Evolutionary conservation across 2,113 vertebrate genomes (phyloP).

Genomic region (Myxocyprinus asiaticus): DNA sequence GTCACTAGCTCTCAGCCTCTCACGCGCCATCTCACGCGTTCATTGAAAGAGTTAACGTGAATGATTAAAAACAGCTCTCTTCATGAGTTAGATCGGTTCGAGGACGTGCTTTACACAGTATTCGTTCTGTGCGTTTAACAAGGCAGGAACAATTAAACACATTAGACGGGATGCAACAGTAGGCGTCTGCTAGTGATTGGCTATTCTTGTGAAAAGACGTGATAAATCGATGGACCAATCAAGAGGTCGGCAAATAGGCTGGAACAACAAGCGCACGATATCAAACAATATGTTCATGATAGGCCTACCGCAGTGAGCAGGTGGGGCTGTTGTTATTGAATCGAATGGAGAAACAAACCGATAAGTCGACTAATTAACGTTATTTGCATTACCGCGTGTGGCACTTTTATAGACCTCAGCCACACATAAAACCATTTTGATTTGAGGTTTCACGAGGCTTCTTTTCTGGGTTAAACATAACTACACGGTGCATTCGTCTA

Average conservation of each 20-base stretch:
- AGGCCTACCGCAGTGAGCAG: slow-evolving; percentile 15
- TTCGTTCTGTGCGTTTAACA: neutral
- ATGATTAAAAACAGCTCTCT: neutral
- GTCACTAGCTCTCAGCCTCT: slow-evolving; percentile 51
- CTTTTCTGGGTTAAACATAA: too few species aligned
- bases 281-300: slow-evolving; percentile 21
- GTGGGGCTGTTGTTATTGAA: neutral
- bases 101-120: neutral
- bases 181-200: slow-evolving; percentile 2
- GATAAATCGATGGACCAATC: slow-evolving; percentile 35
- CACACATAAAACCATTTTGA: too few species aligned
- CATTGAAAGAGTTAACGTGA: neutral
- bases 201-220: slow-evolving; percentile 23
- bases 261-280: neutral
- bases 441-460: too few species aligned
- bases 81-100: neutral
- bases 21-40: slow-evolving; percentile 61
- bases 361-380: neutral
- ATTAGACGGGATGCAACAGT: slow-evolving; percentile 10
- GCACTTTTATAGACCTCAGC: too few species aligned
- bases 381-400: neutral
- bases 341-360: neutral
- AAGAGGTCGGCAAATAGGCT: neutral
- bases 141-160: neutral
- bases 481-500: neutral